These are phyloP conservation scores for Tolypeutes matacus DNA, from an alignment of 2,797 vertebrate species.

Conservation along the genomic window DNA sequence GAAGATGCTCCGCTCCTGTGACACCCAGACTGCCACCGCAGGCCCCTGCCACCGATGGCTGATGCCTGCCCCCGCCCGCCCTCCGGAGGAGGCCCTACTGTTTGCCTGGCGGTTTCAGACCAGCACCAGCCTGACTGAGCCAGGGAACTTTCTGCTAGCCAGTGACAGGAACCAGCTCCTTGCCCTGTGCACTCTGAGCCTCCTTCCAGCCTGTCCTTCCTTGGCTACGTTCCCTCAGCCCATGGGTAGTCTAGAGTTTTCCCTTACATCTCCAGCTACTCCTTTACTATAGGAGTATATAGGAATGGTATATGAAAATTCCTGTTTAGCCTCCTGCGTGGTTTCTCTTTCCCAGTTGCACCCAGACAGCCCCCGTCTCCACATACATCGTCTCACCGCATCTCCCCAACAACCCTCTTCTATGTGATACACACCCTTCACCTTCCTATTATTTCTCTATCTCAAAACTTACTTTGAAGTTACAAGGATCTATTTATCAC, in stretches of 20 bases:
- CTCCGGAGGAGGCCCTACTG: too few species aligned
- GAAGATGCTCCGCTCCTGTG: neutral
- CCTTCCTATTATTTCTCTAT: neutral
- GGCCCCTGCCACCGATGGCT: rapidly evolving
- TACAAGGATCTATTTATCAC: neutral
- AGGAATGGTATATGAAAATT: neutral
- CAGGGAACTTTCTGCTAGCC: neutral
- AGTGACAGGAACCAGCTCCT: neutral
- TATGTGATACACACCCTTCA: neutral
- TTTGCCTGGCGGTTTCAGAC: too few species aligned
- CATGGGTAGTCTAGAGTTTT: neutral
- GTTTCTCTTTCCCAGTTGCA: neutral
- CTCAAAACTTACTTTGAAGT: neutral
- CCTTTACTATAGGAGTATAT: neutral
- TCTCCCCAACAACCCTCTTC: neutral
- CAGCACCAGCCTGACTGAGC: neutral
- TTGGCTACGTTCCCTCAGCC: neutral
- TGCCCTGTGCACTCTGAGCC: neutral
- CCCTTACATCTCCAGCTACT: neutral
- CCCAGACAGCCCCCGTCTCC: neutral
- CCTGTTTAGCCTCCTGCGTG: neutral
- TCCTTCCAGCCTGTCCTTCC: neutral
- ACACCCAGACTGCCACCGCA: neutral
- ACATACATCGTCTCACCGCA: neutral
- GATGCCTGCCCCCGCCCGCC: too few species aligned